Evolutionary conservation across 1,140 invertebrate genomes (phyloP).

Genomic region (Acromyrmex echinatior): DNA sequence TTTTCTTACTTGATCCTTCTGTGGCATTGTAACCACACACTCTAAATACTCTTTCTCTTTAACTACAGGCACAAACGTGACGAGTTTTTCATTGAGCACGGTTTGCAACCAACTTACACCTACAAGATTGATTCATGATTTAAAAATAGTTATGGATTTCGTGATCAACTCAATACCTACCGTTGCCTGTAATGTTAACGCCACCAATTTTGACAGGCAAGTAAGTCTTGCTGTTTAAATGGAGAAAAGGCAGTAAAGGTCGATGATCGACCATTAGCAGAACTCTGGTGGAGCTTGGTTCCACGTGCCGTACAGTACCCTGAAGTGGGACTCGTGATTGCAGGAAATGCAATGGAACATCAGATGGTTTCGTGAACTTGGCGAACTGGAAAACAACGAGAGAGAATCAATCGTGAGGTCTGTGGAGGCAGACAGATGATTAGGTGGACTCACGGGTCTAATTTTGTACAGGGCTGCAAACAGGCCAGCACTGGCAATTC

Average conservation of each 20-base stretch:
- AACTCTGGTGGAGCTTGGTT: constrained; percentile 82
- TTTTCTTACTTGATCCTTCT: constrained; percentile 79
- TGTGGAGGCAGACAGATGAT: neutral
- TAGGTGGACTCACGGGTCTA: constrained; percentile 82
- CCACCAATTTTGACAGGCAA: constrained; percentile 87
- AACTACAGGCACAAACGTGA: constrained; percentile 85
- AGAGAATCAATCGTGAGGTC: neutral
- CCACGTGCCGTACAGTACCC: constrained; percentile 84
- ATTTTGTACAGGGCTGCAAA: constrained; percentile 85
- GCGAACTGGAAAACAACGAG: constrained; percentile 81
- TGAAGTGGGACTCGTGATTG: constrained; percentile 82
- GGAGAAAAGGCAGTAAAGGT: constrained; percentile 84
- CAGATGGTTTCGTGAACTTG: constrained; percentile 85
- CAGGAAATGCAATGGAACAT: constrained; percentile 86
- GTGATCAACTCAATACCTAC: constrained; percentile 70
- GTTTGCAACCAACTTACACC: constrained; percentile 87
- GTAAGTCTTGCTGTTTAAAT: constrained; percentile 77
- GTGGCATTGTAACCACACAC: constrained; percentile 84
- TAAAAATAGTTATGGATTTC: constrained; percentile 9
- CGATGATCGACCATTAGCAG: constrained; percentile 87
- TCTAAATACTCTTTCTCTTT: constrained; percentile 83
- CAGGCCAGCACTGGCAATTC: constrained; percentile 85
- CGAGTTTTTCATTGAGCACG: constrained; percentile 82
- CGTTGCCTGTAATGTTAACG: constrained; percentile 85
- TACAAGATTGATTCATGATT: constrained; percentile 65